phyloP scores from a whole-genome alignment of 2,113 vertebrate species.

The Leucopternis melanops region DNA sequence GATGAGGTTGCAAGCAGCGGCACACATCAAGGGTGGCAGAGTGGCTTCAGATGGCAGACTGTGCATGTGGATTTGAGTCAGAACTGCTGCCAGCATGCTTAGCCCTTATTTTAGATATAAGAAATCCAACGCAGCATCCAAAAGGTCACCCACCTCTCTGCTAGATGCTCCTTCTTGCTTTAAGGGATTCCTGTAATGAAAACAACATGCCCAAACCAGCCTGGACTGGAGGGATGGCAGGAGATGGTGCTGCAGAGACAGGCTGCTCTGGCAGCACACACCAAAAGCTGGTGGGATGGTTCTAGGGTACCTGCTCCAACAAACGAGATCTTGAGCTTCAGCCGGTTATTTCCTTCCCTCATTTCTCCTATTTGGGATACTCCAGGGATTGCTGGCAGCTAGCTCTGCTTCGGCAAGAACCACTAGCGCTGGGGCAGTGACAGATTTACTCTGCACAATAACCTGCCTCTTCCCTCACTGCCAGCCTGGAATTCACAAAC shows the following conservation, averaged over 20 bases:
- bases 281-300: background rate
- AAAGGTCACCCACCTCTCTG: background rate
- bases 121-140: background rate
- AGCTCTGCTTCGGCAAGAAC: background rate
- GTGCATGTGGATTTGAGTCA: background rate
- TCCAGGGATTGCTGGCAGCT: background rate
- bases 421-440: background rate
- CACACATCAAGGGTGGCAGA: background rate
- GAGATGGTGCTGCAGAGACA: background rate
- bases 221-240: background rate
- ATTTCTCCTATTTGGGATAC: background rate
- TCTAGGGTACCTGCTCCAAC: background rate
- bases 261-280: background rate
- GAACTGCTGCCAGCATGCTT: background rate
- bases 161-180: background rate
- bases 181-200: background rate
- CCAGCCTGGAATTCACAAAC: conserved; percentile 17
- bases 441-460: conserved; percentile 30
- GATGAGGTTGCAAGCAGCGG: background rate
- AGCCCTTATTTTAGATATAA: background rate
- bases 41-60: background rate
- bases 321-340: fast-evolving
- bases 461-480: background rate
- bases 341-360: background rate
- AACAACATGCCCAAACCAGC: background rate